phyloP scores from a whole-genome alignment of 2,113 vertebrate genomes.

The Myanophis thanlyinensis region DNA sequence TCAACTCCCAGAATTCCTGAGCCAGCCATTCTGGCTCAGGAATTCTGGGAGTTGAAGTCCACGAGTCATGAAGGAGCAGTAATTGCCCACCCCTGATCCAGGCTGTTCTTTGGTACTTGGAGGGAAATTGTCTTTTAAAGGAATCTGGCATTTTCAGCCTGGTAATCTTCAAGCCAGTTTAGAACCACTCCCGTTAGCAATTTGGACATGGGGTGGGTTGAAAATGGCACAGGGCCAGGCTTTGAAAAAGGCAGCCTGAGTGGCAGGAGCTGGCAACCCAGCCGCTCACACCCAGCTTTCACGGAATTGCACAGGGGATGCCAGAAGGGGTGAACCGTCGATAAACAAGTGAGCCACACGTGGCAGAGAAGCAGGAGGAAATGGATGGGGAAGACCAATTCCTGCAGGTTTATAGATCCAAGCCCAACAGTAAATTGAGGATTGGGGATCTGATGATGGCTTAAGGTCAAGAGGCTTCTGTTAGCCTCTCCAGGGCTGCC shows the following conservation, averaged over 20 bases:
- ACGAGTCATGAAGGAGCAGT: no score
- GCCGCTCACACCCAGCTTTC: neutral
- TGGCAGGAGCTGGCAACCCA: neutral
- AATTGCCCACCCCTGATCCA: no score
- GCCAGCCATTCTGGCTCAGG: no score
- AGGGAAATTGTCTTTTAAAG: neutral
- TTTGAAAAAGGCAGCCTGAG: no score
- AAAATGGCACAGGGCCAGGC: neutral
- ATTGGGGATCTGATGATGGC: neutral
- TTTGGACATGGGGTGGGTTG: neutral
- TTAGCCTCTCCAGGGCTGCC: neutral
- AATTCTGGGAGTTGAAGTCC: no score
- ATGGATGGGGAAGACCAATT: neutral
- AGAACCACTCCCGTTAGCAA: neutral
- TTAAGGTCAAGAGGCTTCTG: neutral
- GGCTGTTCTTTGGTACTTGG: neutral
- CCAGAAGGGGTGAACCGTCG: neutral
- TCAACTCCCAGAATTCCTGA: no score
- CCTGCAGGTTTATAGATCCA: slow-evolving; percentile 31
- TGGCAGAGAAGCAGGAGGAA: neutral
- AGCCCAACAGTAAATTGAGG: slow-evolving; percentile 24
- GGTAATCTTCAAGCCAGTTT: neutral
- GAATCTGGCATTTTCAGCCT: neutral
- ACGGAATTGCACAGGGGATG: neutral
- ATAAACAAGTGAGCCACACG: neutral